phyloP scores from a whole-genome alignment of 1,140 invertebrate species.

The Bombus fervidus region DNA sequence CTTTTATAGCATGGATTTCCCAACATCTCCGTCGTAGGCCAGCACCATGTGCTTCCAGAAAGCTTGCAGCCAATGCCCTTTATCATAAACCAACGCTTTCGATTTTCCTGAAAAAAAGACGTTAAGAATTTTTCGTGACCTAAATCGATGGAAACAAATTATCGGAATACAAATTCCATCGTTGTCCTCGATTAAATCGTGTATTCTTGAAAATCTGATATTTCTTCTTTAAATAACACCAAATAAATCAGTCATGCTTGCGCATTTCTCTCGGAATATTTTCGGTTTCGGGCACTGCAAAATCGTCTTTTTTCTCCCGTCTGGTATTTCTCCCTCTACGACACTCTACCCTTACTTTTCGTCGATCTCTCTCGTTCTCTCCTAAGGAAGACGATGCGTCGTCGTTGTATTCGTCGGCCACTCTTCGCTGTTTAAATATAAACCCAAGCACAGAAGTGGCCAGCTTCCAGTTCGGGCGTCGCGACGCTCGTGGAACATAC shows the following conservation, averaged over 20 bases:
- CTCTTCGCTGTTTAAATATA: constrained; percentile 79
- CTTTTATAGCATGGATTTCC: constrained; percentile 69
- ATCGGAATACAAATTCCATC: neutral
- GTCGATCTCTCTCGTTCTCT: constrained; percentile 36
- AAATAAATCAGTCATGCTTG: constrained; percentile 39
- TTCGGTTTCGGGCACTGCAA: constrained; percentile 21
- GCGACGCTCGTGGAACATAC: constrained; percentile 74
- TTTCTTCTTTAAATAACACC: constrained; percentile 32
- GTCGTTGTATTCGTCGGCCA: constrained; percentile 49
- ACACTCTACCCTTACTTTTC: neutral
- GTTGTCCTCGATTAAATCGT: no score
- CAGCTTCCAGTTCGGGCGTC: constrained; percentile 77
- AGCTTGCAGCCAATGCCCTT: neutral
- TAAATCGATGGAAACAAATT: neutral
- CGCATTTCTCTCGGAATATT: constrained; percentile 33
- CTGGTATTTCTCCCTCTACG: constrained; percentile 16
- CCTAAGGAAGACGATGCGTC: constrained; percentile 65
- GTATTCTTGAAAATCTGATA: neutral
- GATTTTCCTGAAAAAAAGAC: neutral
- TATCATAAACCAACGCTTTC: neutral
- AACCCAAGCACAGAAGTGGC: constrained; percentile 73
- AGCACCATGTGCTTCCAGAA: neutral
- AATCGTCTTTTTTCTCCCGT: constrained; percentile 21
- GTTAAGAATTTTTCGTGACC: no score
- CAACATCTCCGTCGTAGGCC: constrained; percentile 15